phyloP scores from a whole-genome alignment of 2,797 vertebrate genomes.

The Malurus leucopterus region DNA sequence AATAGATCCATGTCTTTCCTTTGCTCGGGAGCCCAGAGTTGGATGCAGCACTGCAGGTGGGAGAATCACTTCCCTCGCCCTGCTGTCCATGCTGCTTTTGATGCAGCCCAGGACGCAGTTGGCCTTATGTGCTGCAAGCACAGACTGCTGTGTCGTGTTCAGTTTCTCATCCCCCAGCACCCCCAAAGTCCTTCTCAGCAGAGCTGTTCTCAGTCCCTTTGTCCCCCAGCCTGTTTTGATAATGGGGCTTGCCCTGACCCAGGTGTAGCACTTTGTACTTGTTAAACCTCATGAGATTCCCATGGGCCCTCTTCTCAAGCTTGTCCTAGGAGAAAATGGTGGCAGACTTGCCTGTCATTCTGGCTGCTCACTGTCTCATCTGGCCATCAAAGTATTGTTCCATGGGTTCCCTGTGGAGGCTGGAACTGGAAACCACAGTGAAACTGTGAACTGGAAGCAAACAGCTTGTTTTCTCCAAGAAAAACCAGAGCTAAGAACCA shows the following conservation, averaged over 20 bases:
- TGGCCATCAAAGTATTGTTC: background rate
- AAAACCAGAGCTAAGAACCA: background rate
- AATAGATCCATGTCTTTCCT: background rate
- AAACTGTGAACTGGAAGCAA: background rate
- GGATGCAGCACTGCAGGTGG: background rate
- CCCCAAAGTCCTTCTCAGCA: background rate
- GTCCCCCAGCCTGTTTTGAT: background rate
- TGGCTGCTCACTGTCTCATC: background rate
- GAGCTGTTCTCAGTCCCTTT: background rate
- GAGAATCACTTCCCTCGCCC: background rate
- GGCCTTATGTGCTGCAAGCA: background rate
- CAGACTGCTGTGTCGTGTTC: accelerated
- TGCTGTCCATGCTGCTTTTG: background rate
- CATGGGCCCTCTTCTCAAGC: background rate
- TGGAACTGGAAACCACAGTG: background rate
- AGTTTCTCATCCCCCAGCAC: background rate
- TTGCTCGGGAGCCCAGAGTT: background rate
- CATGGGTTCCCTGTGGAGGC: background rate
- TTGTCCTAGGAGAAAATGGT: background rate
- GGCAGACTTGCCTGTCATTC: background rate
- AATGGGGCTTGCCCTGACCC: accelerated
- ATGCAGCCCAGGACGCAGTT: background rate
- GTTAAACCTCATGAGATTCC: background rate
- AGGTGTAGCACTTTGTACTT: background rate
- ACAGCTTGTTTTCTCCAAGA: background rate